Conservation (phyloP, 2,888 invertebrate species). For the Brenthis ino region DNA sequence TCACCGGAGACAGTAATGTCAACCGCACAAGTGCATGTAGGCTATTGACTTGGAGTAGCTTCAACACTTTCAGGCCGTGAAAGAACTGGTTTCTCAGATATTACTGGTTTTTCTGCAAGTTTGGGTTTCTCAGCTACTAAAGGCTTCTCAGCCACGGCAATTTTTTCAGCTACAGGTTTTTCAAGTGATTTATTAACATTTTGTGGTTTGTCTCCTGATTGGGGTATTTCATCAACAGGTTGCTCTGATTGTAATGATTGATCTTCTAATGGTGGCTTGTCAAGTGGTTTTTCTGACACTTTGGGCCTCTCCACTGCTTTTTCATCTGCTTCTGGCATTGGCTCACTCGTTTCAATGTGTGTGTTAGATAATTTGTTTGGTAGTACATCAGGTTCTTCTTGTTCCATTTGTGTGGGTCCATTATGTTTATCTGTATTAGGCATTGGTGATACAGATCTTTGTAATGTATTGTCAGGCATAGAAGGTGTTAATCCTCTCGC, state of each 20-base stretch:
- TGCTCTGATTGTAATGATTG: conserved; percentile 42
- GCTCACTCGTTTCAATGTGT: conserved; percentile 61
- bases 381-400: conserved; percentile 66
- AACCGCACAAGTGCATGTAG: conserved; percentile 62
- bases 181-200: conserved; percentile 51
- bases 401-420: conserved; percentile 74
- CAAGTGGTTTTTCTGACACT: conserved; percentile 47
- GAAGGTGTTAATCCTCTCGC: conserved; percentile 62
- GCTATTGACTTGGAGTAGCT: conserved; percentile 72
- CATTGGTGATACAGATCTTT: conserved; percentile 70
- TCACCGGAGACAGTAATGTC: conserved; percentile 53
- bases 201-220: conserved; percentile 54
- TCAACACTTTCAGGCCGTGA: conserved; percentile 63
- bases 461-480: conserved; percentile 62
- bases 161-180: conserved; percentile 45
- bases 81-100: conserved; percentile 64
- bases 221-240: conserved; percentile 50
- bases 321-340: conserved; percentile 36
- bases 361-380: conserved; percentile 61
- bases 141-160: conserved; percentile 52
- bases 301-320: conserved; percentile 51
- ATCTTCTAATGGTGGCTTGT: conserved; percentile 48
- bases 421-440: conserved; percentile 63
- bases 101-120: conserved; percentile 49
- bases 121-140: conserved; percentile 44